Percentiles rank a stretch among this genome's conserved stretches.
phyloP scores from a whole-genome alignment of 2,113 vertebrate genomes.

The Marmota flaviventris region DNA sequence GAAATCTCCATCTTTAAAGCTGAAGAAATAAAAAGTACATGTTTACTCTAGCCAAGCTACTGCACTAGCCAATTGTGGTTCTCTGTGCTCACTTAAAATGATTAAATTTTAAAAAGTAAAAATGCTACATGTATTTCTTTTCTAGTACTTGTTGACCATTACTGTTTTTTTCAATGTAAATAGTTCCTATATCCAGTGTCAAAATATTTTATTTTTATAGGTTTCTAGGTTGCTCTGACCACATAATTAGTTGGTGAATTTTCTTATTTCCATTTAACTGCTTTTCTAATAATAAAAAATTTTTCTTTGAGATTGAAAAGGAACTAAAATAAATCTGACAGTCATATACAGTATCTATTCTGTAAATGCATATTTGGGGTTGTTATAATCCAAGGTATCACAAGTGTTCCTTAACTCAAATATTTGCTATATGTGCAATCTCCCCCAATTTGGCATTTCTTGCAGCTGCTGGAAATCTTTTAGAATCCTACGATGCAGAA shows the following conservation, averaged over 20 bases:
- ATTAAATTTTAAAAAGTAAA: conserved; percentile 42
- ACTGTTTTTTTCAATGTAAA: conserved; percentile 24
- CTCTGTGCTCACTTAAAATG: background rate
- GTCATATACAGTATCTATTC: background rate
- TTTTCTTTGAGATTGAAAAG: conserved; percentile 36
- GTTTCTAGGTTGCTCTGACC: background rate
- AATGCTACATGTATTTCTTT: background rate
- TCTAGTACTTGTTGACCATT: conserved; percentile 22
- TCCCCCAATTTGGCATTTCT: background rate
- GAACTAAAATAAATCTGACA: conserved; percentile 20
- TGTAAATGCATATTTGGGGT: background rate
- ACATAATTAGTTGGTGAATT: conserved; percentile 6
- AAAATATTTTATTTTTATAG: conserved; percentile 52
- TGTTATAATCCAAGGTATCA: conserved; percentile 35
- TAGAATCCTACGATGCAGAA: conserved; percentile 14
- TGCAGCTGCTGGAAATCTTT: conserved; percentile 50
- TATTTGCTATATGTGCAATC: conserved; percentile 24
- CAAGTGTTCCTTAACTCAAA: conserved; percentile 63
- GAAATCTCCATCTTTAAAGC: background rate
- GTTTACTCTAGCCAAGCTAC: background rate
- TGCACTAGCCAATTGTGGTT: background rate
- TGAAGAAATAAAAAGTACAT: background rate
- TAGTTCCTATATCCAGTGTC: background rate
- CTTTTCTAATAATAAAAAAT: conserved; percentile 5
- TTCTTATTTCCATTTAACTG: conserved; percentile 31